Conservation (phyloP, 2,797 vertebrate species). For the Dromococcyx pavoninus region DNA sequence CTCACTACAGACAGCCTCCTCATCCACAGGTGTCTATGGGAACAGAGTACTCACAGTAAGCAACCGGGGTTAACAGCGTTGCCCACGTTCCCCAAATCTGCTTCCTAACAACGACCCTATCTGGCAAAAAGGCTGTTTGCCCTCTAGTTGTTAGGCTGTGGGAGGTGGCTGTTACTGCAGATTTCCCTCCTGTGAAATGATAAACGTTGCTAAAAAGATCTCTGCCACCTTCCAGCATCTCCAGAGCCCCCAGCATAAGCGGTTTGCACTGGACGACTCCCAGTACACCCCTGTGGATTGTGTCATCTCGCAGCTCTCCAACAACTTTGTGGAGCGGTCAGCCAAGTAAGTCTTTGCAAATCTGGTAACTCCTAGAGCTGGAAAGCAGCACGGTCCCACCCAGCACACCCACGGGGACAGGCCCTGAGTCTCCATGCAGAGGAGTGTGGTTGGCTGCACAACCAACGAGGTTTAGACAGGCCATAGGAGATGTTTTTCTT, state of each 20-base stretch:
- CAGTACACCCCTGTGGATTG: constrained; percentile 79
- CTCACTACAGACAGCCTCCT: neutral
- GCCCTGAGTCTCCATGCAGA: fast-evolving
- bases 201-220: neutral
- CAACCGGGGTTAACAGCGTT: neutral
- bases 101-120: neutral
- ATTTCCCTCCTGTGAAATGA: neutral
- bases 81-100: neutral
- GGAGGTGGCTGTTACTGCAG: neutral
- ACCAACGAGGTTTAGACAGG: neutral
- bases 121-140: neutral
- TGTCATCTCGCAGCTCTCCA: constrained; percentile 77
- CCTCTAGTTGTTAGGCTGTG: neutral
- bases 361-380: neutral
- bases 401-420: fast-evolving
- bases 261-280: constrained; percentile 75
- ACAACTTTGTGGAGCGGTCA: constrained; percentile 41
- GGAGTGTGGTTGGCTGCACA: neutral
- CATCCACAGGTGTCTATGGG: neutral
- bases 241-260: constrained; percentile 78
- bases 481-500: neutral
- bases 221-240: constrained; percentile 78
- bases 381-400: neutral
- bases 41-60: neutral
- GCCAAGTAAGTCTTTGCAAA: neutral